Percentiles rank a stretch among this genome's conserved stretches.
phyloP scores from a whole-genome alignment of 1,140 invertebrate species.

The Plutomurus gul region DNA sequence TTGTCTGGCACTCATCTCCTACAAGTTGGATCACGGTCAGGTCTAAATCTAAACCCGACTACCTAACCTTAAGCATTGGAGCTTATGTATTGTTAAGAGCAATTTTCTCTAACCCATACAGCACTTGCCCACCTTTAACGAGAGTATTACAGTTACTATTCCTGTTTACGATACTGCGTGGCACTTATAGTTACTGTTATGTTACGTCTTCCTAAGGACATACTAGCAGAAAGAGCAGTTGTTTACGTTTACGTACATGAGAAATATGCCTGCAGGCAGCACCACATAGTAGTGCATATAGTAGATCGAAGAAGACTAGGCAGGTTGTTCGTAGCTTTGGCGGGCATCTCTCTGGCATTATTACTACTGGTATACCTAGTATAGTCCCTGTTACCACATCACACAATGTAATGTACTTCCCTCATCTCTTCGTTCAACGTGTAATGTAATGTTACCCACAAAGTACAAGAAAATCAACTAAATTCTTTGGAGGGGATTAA shows the following conservation, averaged over 20 bases:
- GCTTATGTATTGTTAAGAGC: conserved; percentile 17
- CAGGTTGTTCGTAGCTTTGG: too few species aligned
- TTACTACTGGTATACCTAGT: neutral
- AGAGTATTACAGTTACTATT: neutral
- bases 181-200: neutral
- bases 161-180: neutral
- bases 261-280: neutral
- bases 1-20: too few species aligned
- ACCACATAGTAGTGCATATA: too few species aligned
- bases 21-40: neutral
- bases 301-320: too few species aligned
- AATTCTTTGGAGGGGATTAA: conserved; percentile 21
- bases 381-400: neutral
- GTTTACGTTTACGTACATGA: neutral
- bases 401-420: conserved; percentile 21
- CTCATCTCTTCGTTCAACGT: conserved; percentile 1
- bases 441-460: conserved; percentile 18
- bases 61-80: conserved; percentile 6
- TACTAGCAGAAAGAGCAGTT: neutral
- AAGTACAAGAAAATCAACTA: conserved; percentile 17
- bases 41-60: conserved; percentile 5
- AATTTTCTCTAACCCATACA: conserved; percentile 1
- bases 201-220: neutral
- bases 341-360: too few species aligned
- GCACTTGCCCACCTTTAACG: conserved; percentile 13